Conservation (phyloP, 1,140 invertebrate genomes). For the Riptortus pedestris region DNA sequence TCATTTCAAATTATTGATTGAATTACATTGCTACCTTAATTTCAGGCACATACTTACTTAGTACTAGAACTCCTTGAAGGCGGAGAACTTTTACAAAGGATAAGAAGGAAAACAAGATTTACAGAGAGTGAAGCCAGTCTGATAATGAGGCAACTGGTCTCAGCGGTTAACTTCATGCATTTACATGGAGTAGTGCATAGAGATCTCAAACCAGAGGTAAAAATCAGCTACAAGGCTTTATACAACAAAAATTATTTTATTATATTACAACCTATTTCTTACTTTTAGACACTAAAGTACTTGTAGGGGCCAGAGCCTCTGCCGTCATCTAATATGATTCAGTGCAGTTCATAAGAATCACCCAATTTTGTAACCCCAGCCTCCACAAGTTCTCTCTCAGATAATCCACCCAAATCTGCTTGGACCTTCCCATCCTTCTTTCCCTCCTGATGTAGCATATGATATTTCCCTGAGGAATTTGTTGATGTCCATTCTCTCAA, state of each 20-base stretch:
- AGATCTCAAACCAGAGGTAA: constrained; percentile 80
- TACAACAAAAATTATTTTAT: background rate
- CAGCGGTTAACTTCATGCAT: constrained; percentile 75
- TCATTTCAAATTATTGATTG: too few relatives aligned
- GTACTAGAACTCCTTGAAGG: constrained; percentile 77
- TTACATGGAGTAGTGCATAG: constrained; percentile 68
- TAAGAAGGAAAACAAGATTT: constrained; percentile 52
- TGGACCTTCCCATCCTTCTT: too few relatives aligned
- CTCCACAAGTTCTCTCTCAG: too few relatives aligned
- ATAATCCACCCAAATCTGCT: too few relatives aligned
- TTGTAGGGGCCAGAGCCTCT: background rate
- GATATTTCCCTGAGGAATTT: too few relatives aligned
- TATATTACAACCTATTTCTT: background rate
- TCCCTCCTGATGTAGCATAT: too few relatives aligned
- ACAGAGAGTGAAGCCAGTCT: constrained; percentile 55
- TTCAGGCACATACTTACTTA: constrained; percentile 64
- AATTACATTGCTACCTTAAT: too few relatives aligned
- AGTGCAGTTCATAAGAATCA: too few relatives aligned
- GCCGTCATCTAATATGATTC: background rate
- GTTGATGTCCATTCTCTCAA: too few relatives aligned
- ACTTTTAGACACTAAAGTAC: background rate
- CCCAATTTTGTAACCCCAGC: too few relatives aligned
- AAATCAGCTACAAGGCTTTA: too few relatives aligned
- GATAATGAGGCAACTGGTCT: constrained; percentile 66
- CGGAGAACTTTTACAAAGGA: constrained; percentile 70